These are phyloP conservation scores for Sebastiscus tertius DNA, from an alignment of 2,797 vertebrate species.

Conservation along the genomic window DNA sequence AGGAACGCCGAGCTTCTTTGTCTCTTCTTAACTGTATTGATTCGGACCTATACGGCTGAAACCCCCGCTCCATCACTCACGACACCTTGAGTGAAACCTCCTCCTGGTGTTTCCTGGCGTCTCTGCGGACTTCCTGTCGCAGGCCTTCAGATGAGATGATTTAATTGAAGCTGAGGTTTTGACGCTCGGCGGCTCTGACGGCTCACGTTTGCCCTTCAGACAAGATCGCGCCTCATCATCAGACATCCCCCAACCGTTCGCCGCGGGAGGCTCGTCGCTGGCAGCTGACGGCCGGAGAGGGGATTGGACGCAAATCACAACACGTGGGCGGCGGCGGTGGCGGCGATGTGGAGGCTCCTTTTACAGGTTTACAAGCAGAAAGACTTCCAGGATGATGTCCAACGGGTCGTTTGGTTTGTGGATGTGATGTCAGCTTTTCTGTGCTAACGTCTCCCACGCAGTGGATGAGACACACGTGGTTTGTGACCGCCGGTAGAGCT, in stretches of 20 bases:
- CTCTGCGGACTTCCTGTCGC: not conserved
- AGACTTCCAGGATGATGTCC: not conserved
- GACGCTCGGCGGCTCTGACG: not conserved
- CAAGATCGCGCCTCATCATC: conserved; percentile 34
- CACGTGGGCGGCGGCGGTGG: not conserved
- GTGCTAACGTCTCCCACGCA: no score
- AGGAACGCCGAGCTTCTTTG: not conserved
- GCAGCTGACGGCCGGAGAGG: conserved; percentile 3
- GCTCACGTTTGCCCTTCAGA: not conserved
- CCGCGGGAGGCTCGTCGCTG: conserved; percentile 11
- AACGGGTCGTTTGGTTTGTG: no score
- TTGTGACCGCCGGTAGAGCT: no score
- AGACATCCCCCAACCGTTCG: conserved; percentile 6
- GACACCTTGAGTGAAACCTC: conserved; percentile 4
- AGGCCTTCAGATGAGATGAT: not conserved
- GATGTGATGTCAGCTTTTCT: no score
- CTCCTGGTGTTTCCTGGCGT: not conserved
- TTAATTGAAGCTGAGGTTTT: conserved; percentile 19
- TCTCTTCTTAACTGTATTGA: not conserved
- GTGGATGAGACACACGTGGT: no score
- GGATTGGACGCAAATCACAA: conserved; percentile 3
- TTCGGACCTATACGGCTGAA: not conserved
- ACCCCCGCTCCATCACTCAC: not conserved
- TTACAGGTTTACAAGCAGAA: not conserved
- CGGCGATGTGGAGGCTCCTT: not conserved